Evolutionary conservation across 1,140 invertebrate genomes (phyloP).

Genomic region (Panagrolaimus sp.): DNA sequence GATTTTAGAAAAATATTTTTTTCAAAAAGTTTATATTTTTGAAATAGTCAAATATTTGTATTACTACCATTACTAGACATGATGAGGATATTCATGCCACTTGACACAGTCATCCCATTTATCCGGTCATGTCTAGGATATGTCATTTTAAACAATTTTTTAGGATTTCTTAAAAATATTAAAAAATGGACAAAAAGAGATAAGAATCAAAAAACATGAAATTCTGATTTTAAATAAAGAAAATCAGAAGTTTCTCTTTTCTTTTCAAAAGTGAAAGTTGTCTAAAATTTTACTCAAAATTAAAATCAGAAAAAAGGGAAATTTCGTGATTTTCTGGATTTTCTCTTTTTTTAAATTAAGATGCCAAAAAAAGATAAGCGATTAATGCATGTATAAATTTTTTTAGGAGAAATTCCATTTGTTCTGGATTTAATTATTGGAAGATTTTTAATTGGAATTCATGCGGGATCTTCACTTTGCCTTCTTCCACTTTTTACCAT

Average conservation of each 20-base stretch:
- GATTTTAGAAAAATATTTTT: too few species aligned
- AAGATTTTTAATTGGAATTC: conserved; percentile 24
- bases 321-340: background rate
- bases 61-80: too few species aligned
- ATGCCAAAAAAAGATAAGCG: background rate
- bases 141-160: background rate
- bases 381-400: background rate
- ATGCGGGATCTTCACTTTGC: conserved; percentile 18
- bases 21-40: too few species aligned
- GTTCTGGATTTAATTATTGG: conserved; percentile 17
- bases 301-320: too few species aligned
- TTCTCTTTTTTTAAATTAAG: background rate
- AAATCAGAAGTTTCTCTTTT: background rate
- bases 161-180: background rate
- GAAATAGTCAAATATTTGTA: too few species aligned
- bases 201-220: too few species aligned
- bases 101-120: too few species aligned
- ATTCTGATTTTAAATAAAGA: background rate
- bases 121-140: too few species aligned
- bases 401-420: conserved; percentile 14
- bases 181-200: too few species aligned
- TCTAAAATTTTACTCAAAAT: background rate
- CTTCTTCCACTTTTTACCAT: conserved; percentile 21
- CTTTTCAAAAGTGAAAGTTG: background rate
- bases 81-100: too few species aligned